These are phyloP conservation scores for Callaeas wilsoni DNA, from an alignment of 2,113 vertebrate genomes.

Conservation along the genomic window DNA sequence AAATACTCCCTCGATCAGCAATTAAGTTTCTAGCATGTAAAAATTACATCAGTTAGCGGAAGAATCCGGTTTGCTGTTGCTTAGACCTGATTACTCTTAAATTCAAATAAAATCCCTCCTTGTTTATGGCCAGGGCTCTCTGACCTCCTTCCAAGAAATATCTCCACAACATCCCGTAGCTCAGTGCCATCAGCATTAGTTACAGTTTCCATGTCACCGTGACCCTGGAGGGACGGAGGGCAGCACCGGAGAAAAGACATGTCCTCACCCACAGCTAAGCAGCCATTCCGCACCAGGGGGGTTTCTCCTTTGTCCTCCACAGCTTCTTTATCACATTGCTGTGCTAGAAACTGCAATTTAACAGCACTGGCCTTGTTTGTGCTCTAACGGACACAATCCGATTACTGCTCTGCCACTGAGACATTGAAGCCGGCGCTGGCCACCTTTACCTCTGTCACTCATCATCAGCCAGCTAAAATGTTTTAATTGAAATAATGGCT, in stretches of 20 bases:
- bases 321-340: constrained; percentile 54
- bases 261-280: neutral
- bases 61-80: neutral
- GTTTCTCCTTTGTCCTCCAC: constrained; percentile 5
- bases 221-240: neutral
- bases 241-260: neutral
- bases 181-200: neutral
- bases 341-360: constrained; percentile 31
- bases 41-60: neutral
- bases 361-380: constrained; percentile 27
- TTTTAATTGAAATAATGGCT: constrained; percentile 40
- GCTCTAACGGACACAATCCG: constrained; percentile 47
- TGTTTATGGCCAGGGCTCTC: neutral
- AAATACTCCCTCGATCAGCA: fast-evolving
- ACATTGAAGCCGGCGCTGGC: constrained; percentile 47
- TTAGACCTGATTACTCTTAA: neutral
- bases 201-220: neutral
- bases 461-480: constrained; percentile 6
- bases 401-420: constrained; percentile 45
- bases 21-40: neutral
- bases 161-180: neutral
- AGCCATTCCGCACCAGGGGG: neutral
- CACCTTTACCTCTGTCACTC: constrained; percentile 42
- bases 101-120: neutral
- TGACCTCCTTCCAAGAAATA: neutral